phyloP scores from a whole-genome alignment of 2,797 vertebrate genomes.

The Acrocephalus scirpaceus region DNA sequence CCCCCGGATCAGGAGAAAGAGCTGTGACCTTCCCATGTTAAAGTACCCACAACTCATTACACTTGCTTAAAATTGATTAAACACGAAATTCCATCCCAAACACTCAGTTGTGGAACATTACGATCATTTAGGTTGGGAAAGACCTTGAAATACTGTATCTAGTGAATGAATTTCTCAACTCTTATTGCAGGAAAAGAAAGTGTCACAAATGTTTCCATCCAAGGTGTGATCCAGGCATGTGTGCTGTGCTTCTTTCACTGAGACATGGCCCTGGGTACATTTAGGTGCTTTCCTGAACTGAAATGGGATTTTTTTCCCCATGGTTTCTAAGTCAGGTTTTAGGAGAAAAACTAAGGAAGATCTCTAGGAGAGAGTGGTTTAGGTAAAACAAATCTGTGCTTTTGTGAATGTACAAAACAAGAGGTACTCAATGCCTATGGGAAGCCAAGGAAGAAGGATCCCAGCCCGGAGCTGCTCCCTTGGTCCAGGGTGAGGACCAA shows the following conservation, averaged over 20 bases:
- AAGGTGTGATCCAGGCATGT: accelerated
- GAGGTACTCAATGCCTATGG: accelerated
- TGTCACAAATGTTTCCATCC: accelerated
- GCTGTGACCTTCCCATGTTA: not conserved
- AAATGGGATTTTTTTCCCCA: too few relatives aligned
- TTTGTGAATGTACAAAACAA: not conserved
- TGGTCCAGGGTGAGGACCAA: not conserved
- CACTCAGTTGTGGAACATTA: not conserved
- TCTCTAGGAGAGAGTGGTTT: not conserved
- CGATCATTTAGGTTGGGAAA: not conserved
- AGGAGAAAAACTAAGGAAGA: not conserved
- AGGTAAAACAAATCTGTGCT: not conserved
- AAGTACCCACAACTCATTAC: not conserved
- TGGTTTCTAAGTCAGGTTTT: not conserved
- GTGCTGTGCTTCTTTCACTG: accelerated
- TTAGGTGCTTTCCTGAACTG: not conserved
- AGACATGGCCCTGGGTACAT: accelerated
- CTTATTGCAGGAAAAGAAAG: not conserved
- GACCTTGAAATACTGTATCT: not conserved
- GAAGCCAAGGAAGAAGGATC: not conserved
- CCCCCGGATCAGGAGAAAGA: not conserved
- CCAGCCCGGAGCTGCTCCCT: not conserved
- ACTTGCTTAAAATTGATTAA: not conserved
- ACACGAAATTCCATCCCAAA: not conserved
- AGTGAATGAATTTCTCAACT: not conserved